Evolutionary conservation across 1,140 invertebrate species (phyloP).

Genomic region (Penaeus chinensis): DNA sequence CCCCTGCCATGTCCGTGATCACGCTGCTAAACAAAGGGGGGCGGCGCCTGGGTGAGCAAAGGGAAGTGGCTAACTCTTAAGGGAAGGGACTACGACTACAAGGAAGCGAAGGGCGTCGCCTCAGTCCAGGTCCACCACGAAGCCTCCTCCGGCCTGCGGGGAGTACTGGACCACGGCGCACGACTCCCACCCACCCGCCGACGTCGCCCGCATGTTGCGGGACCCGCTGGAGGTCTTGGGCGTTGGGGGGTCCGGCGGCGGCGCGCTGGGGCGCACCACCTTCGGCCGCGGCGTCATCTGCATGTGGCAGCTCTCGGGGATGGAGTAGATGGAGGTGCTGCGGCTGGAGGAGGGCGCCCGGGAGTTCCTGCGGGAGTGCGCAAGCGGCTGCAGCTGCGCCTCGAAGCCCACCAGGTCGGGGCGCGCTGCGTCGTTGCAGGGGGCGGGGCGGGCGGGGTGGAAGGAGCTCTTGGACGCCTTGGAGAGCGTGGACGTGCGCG

Average conservation of each 20-base stretch:
- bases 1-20: too few species aligned
- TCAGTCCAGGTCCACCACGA: slow-evolving; percentile 45
- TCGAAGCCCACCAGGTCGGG: background rate
- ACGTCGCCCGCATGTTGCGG: slow-evolving; percentile 8
- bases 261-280: background rate
- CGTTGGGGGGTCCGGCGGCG: slow-evolving; percentile 15
- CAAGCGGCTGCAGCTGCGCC: too few species aligned
- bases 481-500: slow-evolving; percentile 41
- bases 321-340: slow-evolving; percentile 37
- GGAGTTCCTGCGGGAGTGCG: too few species aligned
- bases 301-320: slow-evolving; percentile 18
- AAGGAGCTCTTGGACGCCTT: slow-evolving; percentile 39
- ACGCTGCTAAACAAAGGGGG: too few species aligned
- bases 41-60: background rate
- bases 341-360: slow-evolving; percentile 28
- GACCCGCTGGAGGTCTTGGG: background rate
- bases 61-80: background rate
- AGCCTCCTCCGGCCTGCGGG: slow-evolving; percentile 31
- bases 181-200: slow-evolving; percentile 46
- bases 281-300: background rate
- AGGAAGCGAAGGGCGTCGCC: background rate
- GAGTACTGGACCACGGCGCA: slow-evolving; percentile 50
- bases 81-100: background rate
- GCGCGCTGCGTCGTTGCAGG: background rate
- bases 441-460: slow-evolving; percentile 33